phyloP scores from a whole-genome alignment of 1,140 invertebrate genomes.

The Calephelis virginiensis region DNA sequence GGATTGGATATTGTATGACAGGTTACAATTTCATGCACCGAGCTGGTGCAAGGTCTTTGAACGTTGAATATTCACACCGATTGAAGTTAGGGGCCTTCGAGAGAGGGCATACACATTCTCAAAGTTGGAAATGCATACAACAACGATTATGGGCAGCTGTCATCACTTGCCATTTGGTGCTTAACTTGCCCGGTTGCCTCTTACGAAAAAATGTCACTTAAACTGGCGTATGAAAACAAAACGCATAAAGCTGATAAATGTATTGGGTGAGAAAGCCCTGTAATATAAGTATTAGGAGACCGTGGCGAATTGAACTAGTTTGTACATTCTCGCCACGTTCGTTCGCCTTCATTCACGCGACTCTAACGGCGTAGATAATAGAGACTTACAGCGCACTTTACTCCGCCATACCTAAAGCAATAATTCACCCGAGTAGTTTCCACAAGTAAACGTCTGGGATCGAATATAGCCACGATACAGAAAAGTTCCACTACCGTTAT shows the following conservation, averaged over 20 bases:
- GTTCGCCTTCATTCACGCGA: constrained; percentile 67
- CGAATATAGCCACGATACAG: constrained; percentile 25
- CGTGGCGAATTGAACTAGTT: constrained; percentile 54
- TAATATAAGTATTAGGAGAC: constrained; percentile 41
- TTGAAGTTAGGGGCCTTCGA: too few species aligned
- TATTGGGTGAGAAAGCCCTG: constrained; percentile 10
- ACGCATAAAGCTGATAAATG: constrained; percentile 12
- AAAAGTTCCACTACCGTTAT: constrained; percentile 6
- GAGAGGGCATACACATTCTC: too few species aligned
- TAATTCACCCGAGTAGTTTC: constrained; percentile 64
- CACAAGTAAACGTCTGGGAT: constrained; percentile 43
- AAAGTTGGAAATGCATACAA: too few species aligned
- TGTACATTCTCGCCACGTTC: constrained; percentile 66
- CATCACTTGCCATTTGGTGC: too few species aligned
- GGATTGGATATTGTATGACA: too few species aligned
- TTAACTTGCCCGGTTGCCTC: too few species aligned
- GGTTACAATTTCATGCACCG: too few species aligned
- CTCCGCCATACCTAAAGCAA: constrained; percentile 63
- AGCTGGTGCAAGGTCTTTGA: too few species aligned
- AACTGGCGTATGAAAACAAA: not conserved
- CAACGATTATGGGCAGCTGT: too few species aligned
- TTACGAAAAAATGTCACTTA: too few species aligned
- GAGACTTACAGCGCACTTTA: constrained; percentile 75
- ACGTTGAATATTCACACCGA: too few species aligned
- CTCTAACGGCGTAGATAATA: constrained; percentile 73